Evolutionary conservation across 2,797 vertebrate species (phyloP), one percentile per base, ranked within the genome.

Genomic region (Lemur catta): DNA sequence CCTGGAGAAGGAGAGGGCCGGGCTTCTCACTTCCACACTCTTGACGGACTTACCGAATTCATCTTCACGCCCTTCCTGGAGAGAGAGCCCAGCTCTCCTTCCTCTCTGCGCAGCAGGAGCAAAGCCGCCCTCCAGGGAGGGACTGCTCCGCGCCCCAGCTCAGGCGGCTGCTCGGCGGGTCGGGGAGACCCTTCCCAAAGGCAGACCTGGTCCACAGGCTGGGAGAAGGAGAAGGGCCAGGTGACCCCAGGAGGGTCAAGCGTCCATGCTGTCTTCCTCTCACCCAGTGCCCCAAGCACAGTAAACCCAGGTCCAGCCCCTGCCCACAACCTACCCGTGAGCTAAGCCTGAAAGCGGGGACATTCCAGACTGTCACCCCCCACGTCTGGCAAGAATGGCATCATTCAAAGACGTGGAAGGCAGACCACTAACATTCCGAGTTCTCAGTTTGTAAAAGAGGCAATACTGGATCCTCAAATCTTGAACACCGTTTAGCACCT

Each of bases 401-500:
- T 84, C 65, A 7, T n/a, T 41, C 61, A 17, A 18, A 79, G 79
- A 11, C 2, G 15, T 1, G 26, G 38, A 86, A 69, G 30, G 20
- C 7, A 9, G 28, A n/a, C 26, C 6, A 1, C 26, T 1, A 5
- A 72, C 26, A 0, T 50, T 33, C 28, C 0, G 1, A 10, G 69
- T 43, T 41, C 61, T 65, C 33, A 10, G 1, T 41, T 41, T 52
- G 28, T 18, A 30, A 28, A 59, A 24, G 30, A 33, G 24, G 11
- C 38, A 28, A 6, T 12, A 1, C 2, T 14, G 9, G 46, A 10
- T 28, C 15, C 30, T 48, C 35, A 35, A 61, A 38, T 8, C 1
- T 0, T 2, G 5, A 38, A 7, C 22, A 9, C 7, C 2, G 1
- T 8, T 2, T 4, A 17, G 33, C 14, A 3, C 10, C 35, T 33